Base-by-base conservation (phyloP, 2,797 vertebrate genomes). In the Macropus fuliginosus region DNA sequence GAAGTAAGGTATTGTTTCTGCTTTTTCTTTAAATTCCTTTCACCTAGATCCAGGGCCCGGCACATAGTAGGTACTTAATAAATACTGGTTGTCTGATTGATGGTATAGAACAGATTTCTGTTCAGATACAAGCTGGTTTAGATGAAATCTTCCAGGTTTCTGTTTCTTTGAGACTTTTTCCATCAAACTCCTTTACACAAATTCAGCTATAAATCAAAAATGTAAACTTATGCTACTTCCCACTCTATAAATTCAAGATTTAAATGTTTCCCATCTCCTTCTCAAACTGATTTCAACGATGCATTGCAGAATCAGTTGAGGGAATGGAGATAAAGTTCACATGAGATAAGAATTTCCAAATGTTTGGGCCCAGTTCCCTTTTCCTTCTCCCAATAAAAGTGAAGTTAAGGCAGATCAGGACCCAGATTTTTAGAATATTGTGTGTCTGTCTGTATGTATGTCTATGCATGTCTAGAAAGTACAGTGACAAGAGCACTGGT, bases 251-350 rank as follows among this genome's bases (percentile, higher is more conserved):
- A 93, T 46, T 93, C 14, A 95, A 91, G 3, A 94, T 31, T 2
- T 66, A 3, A 4, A 92, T 95, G 96, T 96, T 95, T 3, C 94
- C 24, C 21, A 87, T 87, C 31, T 93, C 12, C 95, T 95, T 94
- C 94, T 74, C 62, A 28, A 95, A 96, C 95, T 92, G 54, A 91
- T 91, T 94, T 94, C 29, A 95, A 96, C 40, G 55, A 92, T 3
- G 14, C 5, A 89, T 6, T 55, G 16, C 55, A 55, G 2, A 95
- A 55, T 94, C 14, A 96, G n/a, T 91, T 97, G 95, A 92, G 16
- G 40, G 89, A 90, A 54, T 11, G 93, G 54, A 91, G 55, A 91
- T 34, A n/a, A 74, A 66, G 91, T 62, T 92, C 92, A 93, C 0
- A 57, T 2, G 95, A 56, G 16, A 74, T 6, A 74, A 74, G n/a